Conservation (phyloP, 2,113 vertebrate species). For the Cyprinus carpio region DNA sequence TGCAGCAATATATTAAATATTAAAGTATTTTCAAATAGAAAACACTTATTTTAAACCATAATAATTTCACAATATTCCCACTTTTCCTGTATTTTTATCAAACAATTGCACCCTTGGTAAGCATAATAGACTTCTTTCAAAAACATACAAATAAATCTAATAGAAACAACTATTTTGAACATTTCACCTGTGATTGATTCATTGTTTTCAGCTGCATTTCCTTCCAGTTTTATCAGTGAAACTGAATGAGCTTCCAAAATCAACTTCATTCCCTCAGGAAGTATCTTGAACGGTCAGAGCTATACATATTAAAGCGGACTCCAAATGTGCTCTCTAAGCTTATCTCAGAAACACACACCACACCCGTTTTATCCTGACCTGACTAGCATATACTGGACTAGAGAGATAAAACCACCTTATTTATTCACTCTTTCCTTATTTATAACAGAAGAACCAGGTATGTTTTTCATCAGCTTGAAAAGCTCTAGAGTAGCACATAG, state of each 20-base stretch:
- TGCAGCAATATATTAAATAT: not conserved
- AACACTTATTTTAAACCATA: no score
- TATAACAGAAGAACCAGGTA: not conserved
- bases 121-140: not conserved
- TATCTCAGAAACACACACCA: conserved; percentile 11
- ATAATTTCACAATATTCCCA: not conserved
- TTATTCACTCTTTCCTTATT: not conserved
- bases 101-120: not conserved
- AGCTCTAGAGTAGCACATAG: not conserved
- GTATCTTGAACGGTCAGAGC: not conserved
- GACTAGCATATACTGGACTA: no score
- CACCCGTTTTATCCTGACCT: not conserved
- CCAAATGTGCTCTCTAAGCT: not conserved
- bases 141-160: no score
- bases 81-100: not conserved
- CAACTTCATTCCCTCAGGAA: not conserved
- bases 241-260: not conserved
- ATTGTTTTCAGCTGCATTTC: not conserved
- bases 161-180: not conserved
- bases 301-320: not conserved
- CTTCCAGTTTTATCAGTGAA: not conserved
- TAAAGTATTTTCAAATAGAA: not conserved
- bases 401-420: not conserved
- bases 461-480: not conserved
- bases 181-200: not conserved